Conservation (phyloP, 2,797 vertebrate genomes). For the Lepidocolaptes lacrymiger region DNA sequence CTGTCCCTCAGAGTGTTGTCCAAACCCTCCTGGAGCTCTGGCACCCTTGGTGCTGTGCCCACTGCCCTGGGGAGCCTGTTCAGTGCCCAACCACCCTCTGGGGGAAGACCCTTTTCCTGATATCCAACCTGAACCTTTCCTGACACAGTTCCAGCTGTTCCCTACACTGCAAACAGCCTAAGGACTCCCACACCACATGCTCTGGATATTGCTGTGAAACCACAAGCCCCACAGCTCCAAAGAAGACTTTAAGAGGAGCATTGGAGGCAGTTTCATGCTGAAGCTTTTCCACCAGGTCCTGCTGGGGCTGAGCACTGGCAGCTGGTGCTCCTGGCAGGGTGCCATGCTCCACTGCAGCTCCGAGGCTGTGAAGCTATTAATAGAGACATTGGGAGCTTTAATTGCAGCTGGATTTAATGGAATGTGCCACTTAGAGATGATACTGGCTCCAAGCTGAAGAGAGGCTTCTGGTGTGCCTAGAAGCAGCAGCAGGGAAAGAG, state of each 20-base stretch:
- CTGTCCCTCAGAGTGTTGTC: not conserved
- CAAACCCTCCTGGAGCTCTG: not conserved
- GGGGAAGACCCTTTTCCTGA: not conserved
- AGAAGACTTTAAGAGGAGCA: not conserved
- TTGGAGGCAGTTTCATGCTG: not conserved
- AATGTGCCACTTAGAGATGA: not conserved
- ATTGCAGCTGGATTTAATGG: conserved; percentile 28
- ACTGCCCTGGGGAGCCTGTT: not conserved
- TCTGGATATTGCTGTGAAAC: not conserved
- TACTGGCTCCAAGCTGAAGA: not conserved
- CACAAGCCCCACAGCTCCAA: not conserved
- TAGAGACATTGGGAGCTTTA: conserved; percentile 27
- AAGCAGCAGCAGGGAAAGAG: not conserved
- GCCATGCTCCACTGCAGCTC: not conserved
- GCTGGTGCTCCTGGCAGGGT: conserved; percentile 26
- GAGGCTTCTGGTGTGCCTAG: not conserved
- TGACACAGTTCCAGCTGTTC: not conserved
- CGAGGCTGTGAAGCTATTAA: conserved; percentile 27
- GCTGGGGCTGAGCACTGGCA: not conserved
- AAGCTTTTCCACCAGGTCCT: conserved; percentile 3
- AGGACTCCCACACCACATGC: accelerated
- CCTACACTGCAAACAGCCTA: not conserved
- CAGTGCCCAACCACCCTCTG: not conserved
- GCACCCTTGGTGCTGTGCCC: not conserved
- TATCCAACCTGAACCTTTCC: accelerated